Evolutionary conservation across 1,140 invertebrate species (phyloP).

Genomic region (Zaprionus ghesquierei): DNA sequence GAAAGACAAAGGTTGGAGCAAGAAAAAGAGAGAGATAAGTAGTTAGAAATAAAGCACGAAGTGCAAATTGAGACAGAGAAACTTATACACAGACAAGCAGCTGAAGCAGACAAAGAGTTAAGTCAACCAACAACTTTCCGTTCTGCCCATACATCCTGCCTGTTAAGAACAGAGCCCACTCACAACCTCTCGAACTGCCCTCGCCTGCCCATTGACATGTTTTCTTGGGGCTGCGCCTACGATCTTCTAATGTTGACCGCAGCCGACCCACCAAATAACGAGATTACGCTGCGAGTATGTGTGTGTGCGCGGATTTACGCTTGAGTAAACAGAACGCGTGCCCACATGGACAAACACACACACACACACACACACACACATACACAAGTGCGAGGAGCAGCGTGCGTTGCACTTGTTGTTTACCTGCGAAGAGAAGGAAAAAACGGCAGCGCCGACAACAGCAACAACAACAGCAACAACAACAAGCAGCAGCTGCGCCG

Average conservation of each 20-base stretch:
- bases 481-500: constrained; percentile 19
- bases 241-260: constrained; percentile 32
- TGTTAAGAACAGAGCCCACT: too few species aligned
- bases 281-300: constrained; percentile 34
- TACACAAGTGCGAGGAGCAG: constrained; percentile 14
- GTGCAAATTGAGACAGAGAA: neutral
- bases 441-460: constrained; percentile 50
- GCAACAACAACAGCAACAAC: constrained; percentile 11
- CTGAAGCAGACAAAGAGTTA: neutral
- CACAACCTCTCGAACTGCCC: neutral
- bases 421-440: constrained; percentile 61
- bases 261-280: constrained; percentile 36
- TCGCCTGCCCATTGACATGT: constrained; percentile 25
- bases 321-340: constrained; percentile 65
- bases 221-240: constrained; percentile 39
- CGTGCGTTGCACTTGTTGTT: constrained; percentile 76
- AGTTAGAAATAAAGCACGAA: neutral
- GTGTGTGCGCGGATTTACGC: constrained; percentile 75
- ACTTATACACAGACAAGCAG: neutral
- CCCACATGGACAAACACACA: constrained; percentile 26
- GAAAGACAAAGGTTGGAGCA: too few species aligned
- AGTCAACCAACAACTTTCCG: too few species aligned
- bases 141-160: too few species aligned
- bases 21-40: neutral
- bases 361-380: constrained; percentile 6